Conservation (phyloP, 2,888 invertebrate genomes). For the Prosapia bicincta region DNA sequence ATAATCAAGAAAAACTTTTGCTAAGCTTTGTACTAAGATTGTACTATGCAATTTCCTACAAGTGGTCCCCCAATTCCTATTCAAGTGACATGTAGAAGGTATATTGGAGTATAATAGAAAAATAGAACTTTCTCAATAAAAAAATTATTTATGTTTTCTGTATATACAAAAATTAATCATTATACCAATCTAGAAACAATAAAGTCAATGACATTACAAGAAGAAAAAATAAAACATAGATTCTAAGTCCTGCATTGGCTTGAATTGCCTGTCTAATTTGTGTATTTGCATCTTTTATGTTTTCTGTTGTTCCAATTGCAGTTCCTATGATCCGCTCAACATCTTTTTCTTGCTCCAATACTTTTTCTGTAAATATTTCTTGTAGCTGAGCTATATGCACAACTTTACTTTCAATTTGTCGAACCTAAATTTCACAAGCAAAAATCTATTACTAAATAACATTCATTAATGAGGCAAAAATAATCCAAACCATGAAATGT, state of each 20-base stretch:
- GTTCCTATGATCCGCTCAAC: slow-evolving; percentile 86
- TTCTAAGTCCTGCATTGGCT: slow-evolving; percentile 91
- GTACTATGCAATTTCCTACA: too few species aligned
- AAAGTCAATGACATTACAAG: slow-evolving; percentile 94
- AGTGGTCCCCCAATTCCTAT: too few species aligned
- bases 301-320: slow-evolving; percentile 90
- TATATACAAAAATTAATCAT: slow-evolving; percentile 63
- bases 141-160: background rate
- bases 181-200: slow-evolving; percentile 98
- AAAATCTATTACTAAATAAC: background rate
- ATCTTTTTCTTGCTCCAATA: slow-evolving; percentile 90
- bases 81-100: too few species aligned
- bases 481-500: background rate
- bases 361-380: slow-evolving; percentile 94
- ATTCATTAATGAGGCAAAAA: background rate
- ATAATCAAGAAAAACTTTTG: too few species aligned
- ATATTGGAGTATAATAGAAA: too few species aligned
- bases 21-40: too few species aligned
- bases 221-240: slow-evolving; percentile 92
- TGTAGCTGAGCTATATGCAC: slow-evolving; percentile 94
- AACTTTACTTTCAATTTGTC: slow-evolving; percentile 87
- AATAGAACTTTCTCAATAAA: background rate
- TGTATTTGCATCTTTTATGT: slow-evolving; percentile 94
- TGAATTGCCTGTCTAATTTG: slow-evolving; percentile 97
- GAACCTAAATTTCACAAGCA: slow-evolving; percentile 47